phyloP scores from a whole-genome alignment of 2,888 invertebrate genomes.

The Polydrusus pterygomalis region DNA sequence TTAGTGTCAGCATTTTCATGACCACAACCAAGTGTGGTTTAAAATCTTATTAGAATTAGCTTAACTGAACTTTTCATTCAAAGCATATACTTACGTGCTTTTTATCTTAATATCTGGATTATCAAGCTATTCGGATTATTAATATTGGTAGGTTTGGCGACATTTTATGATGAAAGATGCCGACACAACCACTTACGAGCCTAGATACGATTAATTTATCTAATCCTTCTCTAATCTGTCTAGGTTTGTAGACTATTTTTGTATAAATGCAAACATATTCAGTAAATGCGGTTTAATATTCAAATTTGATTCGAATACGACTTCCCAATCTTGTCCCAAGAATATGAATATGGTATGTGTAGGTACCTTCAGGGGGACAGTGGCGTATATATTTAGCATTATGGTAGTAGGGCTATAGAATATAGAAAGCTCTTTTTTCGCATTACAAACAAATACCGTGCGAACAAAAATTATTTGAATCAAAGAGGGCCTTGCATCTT shows the following conservation, averaged over 20 bases:
- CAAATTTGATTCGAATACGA: neutral
- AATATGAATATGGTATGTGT: too few relatives aligned
- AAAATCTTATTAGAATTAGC: neutral
- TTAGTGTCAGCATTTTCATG: too few relatives aligned
- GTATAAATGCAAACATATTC: neutral
- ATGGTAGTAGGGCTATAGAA: too few relatives aligned
- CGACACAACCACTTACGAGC: constrained; percentile 12
- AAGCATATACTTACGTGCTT: constrained; percentile 17
- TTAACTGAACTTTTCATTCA: constrained; percentile 3
- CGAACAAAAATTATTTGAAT: too few relatives aligned
- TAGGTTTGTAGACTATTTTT: constrained; percentile 9
- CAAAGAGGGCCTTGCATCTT: too few relatives aligned
- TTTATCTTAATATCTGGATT: constrained; percentile 30
- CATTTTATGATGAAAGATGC: constrained; percentile 19
- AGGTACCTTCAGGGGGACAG: too few relatives aligned
- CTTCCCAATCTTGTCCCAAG: neutral
- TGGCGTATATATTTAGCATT: too few relatives aligned
- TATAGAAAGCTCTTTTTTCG: too few relatives aligned
- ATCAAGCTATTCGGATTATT: constrained; percentile 15
- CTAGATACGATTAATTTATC: constrained; percentile 7
- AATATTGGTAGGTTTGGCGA: constrained; percentile 20
- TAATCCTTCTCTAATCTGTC: constrained; percentile 2
- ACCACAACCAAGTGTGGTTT: neutral
- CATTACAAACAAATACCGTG: too few relatives aligned
- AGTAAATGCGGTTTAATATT: neutral